phyloP scores from a whole-genome alignment of 2,797 vertebrate genomes.

The Phyllotis vaccarum region DNA sequence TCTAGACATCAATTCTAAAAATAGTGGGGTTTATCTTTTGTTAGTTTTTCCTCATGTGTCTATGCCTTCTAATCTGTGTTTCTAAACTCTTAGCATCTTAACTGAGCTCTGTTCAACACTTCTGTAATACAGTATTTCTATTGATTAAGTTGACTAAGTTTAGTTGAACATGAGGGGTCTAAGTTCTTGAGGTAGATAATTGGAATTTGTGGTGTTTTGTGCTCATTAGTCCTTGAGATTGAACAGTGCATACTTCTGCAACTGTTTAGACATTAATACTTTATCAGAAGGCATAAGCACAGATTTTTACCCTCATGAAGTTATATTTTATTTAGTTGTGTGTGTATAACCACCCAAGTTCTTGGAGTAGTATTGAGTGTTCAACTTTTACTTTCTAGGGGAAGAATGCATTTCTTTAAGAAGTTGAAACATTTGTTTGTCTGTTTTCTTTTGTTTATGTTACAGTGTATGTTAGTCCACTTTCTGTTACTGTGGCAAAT shows the following conservation, averaged over 20 bases:
- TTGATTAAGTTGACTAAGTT: conserved; percentile 19
- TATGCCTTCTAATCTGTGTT: neutral
- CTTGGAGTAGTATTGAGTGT: neutral
- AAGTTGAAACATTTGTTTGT: neutral
- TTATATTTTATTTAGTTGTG: neutral
- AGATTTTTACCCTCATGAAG: neutral
- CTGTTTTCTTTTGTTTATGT: neutral
- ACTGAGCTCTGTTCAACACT: neutral
- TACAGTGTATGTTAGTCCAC: neutral
- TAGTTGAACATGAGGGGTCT: conserved; percentile 1
- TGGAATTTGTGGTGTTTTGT: neutral
- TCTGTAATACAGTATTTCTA: conserved; percentile 20
- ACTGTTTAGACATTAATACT: neutral
- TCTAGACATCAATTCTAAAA: neutral
- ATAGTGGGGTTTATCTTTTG: neutral
- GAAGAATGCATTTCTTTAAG: neutral
- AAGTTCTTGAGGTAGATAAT: conserved; percentile 45
- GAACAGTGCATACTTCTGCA: neutral
- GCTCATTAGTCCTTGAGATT: neutral
- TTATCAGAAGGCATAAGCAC: neutral
- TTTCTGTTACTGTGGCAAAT: neutral
- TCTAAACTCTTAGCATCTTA: neutral
- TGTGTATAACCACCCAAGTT: neutral
- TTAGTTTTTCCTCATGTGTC: neutral
- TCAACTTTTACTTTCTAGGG: neutral